A percentile compares a stretch with the other conserved stretches of the same genome.
Conservation (phyloP, 2,888 invertebrate species). For the Corbicula japonica region DNA sequence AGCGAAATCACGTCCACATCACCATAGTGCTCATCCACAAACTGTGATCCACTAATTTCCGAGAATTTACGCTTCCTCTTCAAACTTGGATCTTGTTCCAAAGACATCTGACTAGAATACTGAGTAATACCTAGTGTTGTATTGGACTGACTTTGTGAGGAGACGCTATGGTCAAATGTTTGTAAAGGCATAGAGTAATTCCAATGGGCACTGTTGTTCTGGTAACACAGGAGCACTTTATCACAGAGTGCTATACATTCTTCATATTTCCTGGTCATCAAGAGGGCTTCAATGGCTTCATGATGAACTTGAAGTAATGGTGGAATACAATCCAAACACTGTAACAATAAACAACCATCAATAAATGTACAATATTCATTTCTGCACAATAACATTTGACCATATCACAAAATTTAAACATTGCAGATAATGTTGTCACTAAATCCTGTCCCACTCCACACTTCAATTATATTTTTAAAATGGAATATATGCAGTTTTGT, state of each 20-base stretch:
- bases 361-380: too few relatives aligned
- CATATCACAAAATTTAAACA: too few relatives aligned
- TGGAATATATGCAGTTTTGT: too few relatives aligned
- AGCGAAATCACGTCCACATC: constrained; percentile 53
- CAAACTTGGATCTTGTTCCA: too few relatives aligned
- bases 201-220: constrained; percentile 7
- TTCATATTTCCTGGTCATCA: constrained; percentile 55
- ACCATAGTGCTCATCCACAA: constrained; percentile 17
- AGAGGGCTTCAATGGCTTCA: constrained; percentile 55
- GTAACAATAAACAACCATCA: constrained; percentile 8
- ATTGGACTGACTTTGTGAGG: background rate
- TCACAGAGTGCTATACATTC: constrained; percentile 70
- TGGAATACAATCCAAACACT: constrained; percentile 46
- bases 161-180: constrained; percentile 23
- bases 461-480: too few relatives aligned
- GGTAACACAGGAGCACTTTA: constrained; percentile 55
- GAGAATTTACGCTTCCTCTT: constrained; percentile 20
- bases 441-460: too few relatives aligned
- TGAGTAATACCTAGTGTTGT: too few relatives aligned
- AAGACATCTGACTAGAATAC: too few relatives aligned
- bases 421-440: too few relatives aligned
- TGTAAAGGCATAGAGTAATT: constrained; percentile 13
- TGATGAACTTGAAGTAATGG: constrained; percentile 59
- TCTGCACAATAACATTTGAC: too few relatives aligned
- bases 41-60: constrained; percentile 7